Conservation (phyloP, 2,888 invertebrate species). For the Netelia melanura region DNA sequence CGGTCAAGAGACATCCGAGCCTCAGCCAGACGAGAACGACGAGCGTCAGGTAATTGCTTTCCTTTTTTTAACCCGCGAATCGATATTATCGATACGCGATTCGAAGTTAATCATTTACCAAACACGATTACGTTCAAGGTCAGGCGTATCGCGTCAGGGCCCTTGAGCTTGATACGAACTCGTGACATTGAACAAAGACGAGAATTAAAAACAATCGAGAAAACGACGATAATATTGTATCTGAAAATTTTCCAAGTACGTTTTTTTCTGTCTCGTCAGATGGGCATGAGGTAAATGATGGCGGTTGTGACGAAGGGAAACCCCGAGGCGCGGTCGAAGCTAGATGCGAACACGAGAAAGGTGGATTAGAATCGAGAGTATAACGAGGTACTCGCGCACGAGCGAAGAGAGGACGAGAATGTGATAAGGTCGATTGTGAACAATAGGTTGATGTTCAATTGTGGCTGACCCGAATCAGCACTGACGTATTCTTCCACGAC, state of each 20-base stretch:
- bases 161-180: no score
- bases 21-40: slow-evolving; percentile 84
- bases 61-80: neutral
- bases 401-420: neutral
- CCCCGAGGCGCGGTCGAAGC: neutral
- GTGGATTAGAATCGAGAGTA: neutral
- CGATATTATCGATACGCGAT: no score
- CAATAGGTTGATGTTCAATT: no score
- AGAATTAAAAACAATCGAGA: neutral
- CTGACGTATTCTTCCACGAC: no score
- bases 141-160: no score
- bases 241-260: neutral
- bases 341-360: neutral
- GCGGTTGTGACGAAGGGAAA: neutral
- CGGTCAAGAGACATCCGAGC: slow-evolving; percentile 81
- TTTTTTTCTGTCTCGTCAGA: neutral
- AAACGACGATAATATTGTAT: no score
- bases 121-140: no score
- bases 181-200: neutral
- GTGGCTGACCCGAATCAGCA: no score
- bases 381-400: neutral
- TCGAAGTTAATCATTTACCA: no score
- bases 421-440: slow-evolving; percentile 28
- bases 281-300: neutral
- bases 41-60: slow-evolving; percentile 79